A percentile compares a stretch with the other conserved stretches of the same genome.
Evolutionary conservation across 2,113 vertebrate genomes (phyloP).

Genomic region (Vanacampus margaritifer): DNA sequence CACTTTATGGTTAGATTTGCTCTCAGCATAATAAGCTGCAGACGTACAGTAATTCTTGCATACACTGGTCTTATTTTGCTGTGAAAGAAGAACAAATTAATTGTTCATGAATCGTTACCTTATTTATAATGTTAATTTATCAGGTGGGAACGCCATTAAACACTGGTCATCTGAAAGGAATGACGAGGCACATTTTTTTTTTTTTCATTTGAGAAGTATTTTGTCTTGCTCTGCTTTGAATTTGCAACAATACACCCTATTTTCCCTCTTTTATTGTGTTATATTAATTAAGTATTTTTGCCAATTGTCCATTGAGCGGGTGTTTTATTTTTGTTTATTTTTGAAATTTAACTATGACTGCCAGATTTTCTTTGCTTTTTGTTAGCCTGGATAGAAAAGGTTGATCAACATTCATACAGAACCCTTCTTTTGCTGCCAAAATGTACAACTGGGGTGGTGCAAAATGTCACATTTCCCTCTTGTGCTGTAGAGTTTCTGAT

Average conservation of each 20-base stretch:
- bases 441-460: slow-evolving; percentile 42
- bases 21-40: slow-evolving; percentile 35
- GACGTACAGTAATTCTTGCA: slow-evolving; percentile 36
- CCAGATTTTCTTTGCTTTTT: slow-evolving; percentile 60
- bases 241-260: slow-evolving; percentile 56
- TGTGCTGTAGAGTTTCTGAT: slow-evolving; percentile 33
- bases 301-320: slow-evolving; percentile 49
- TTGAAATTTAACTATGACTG: slow-evolving; percentile 57
- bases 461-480: slow-evolving; percentile 23
- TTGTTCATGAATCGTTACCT: slow-evolving; percentile 64
- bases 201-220: slow-evolving; percentile 43
- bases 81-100: slow-evolving; percentile 65
- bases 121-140: slow-evolving; percentile 71
- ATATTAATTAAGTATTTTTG: slow-evolving; percentile 58
- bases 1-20: slow-evolving; percentile 41
- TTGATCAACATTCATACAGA: slow-evolving; percentile 45
- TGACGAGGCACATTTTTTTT: slow-evolving; percentile 45
- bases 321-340: slow-evolving; percentile 23
- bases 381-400: slow-evolving; percentile 43
- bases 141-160: slow-evolving; percentile 50
- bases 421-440: slow-evolving; percentile 62
- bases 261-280: slow-evolving; percentile 38
- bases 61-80: slow-evolving; percentile 71
- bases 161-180: slow-evolving; percentile 50
- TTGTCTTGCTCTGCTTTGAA: slow-evolving; percentile 41